A percentile compares a stretch with the other conserved stretches of the same genome.
Evolutionary conservation across 1,140 invertebrate genomes (phyloP).

Genomic region (Streblospio benedicti): DNA sequence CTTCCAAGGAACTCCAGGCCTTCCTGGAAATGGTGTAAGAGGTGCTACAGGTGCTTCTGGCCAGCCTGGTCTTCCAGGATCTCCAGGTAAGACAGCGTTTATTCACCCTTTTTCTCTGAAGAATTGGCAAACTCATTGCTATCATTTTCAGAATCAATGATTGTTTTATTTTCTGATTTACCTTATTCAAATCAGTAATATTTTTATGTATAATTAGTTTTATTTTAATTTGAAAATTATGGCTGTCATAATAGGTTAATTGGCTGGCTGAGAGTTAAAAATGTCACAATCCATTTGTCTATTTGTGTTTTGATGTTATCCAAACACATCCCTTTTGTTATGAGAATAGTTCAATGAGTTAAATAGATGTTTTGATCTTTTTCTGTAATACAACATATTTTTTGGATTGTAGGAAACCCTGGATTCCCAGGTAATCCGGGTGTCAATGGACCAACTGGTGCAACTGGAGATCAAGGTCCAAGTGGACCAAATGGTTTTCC

Average conservation of each 20-base stretch:
- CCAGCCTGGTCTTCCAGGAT: not conserved
- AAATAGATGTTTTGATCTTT: too few species aligned
- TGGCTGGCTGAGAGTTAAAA: not conserved
- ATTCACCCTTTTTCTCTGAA: too few species aligned
- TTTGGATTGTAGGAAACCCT: not conserved
- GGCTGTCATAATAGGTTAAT: not conserved
- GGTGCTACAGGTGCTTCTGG: too few species aligned
- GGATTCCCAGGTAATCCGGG: conserved; percentile 4
- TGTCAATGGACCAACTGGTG: not conserved
- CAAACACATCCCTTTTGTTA: too few species aligned
- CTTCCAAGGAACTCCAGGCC: too few species aligned
- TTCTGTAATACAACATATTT: not conserved
- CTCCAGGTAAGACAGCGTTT: not conserved
- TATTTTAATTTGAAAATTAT: not conserved
- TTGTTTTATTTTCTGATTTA: not conserved
- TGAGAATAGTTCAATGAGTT: too few species aligned
- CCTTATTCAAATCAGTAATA: not conserved
- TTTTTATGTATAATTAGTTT: not conserved
- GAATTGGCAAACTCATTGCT: too few species aligned
- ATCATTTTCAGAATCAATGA: not conserved
- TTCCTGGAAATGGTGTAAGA: too few species aligned
- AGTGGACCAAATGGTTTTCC: too few species aligned
- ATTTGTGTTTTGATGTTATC: too few species aligned
- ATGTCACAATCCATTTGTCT: too few species aligned
- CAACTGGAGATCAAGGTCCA: not conserved